A percentile compares a stretch with the other conserved stretches of the same genome.
Evolutionary conservation across 1,140 invertebrate genomes (phyloP).

Genomic region (Drosophila miranda): DNA sequence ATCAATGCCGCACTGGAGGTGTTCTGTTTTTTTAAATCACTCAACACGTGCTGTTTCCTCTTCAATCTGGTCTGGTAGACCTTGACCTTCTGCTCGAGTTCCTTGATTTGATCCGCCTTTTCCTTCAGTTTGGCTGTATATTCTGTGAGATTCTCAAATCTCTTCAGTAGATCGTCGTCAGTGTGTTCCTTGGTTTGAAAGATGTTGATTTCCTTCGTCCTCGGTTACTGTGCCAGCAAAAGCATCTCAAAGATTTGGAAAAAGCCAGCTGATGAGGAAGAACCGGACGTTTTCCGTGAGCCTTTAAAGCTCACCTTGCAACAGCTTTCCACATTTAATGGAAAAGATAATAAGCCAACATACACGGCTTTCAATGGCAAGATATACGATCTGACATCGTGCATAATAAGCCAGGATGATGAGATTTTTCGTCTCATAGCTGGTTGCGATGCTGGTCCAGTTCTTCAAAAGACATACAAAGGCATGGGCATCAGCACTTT

Average conservation of each 20-base stretch:
- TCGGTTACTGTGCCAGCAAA: constrained; percentile 55
- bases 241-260: constrained; percentile 17
- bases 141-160: no score
- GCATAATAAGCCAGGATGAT: no score
- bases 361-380: constrained; percentile 64
- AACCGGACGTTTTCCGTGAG: background rate
- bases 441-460: constrained; percentile 50
- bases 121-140: no score
- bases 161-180: no score
- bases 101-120: no score
- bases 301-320: constrained; percentile 18
- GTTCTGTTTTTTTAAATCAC: no score
- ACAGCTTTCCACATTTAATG: constrained; percentile 45
- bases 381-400: constrained; percentile 54
- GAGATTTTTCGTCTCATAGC: constrained; percentile 31
- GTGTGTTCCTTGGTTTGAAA: no score
- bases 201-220: constrained; percentile 39
- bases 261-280: background rate
- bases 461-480: constrained; percentile 35
- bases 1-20: no score
- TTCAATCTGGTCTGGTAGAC: no score
- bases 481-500: constrained; percentile 27
- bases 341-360: constrained; percentile 26
- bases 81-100: no score
- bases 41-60: no score